Conservation (phyloP, 64 coral and sea anemone genomes). For the Platygyra sinensis region DNA sequence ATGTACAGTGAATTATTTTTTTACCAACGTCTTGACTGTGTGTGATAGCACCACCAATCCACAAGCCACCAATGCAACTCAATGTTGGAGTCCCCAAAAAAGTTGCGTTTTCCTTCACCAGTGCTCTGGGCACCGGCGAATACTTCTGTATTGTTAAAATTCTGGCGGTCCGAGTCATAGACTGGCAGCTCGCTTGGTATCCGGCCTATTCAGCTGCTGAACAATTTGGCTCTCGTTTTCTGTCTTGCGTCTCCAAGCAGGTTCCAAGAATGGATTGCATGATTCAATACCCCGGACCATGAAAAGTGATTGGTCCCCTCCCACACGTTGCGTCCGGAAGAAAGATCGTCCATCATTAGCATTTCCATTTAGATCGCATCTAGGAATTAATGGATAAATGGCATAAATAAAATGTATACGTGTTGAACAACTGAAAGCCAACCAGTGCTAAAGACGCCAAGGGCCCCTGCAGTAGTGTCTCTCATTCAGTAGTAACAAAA, state of each 20-base stretch:
- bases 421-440: too few species aligned
- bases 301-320: not conserved
- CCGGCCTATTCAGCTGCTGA: not conserved
- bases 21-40: not conserved
- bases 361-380: not conserved
- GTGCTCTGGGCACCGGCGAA: not conserved
- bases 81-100: not conserved
- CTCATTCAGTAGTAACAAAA: too few species aligned
- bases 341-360: not conserved
- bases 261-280: not conserved
- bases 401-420: too few species aligned
- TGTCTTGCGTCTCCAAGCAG: too few species aligned
- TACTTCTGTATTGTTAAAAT: constrained; percentile 3
- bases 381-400: not conserved
- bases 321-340: not conserved
- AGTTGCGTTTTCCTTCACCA: not conserved
- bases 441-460: too few species aligned
- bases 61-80: too few species aligned
- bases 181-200: not conserved
- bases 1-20: not conserved
- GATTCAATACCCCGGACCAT: not conserved
- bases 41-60: not conserved
- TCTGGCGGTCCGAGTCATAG: not conserved
- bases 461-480: too few species aligned
- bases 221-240: not conserved